Evolutionary conservation across 23 tunicate species (phyloP).

Genomic region (Ciona savignyi): DNA sequence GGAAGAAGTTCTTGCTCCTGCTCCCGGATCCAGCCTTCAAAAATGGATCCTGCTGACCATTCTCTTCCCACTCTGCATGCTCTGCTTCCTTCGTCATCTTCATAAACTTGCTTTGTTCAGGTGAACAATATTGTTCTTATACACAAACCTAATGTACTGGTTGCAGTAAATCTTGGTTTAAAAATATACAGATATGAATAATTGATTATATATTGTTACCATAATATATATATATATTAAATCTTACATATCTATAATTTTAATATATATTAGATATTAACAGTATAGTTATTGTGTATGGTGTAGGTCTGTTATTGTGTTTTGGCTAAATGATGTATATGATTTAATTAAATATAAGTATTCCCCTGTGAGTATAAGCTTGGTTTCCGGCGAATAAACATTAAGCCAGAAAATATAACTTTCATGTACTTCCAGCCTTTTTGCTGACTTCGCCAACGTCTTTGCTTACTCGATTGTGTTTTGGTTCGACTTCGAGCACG

Average conservation of each 20-base stretch:
- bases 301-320: no score
- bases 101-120: slow-evolving; percentile 93
- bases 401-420: no score
- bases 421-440: slow-evolving; percentile 61
- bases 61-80: slow-evolving; percentile 63
- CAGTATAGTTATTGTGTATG: background rate
- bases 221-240: background rate
- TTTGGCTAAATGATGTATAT: no score
- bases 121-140: slow-evolving; percentile 31
- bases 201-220: background rate
- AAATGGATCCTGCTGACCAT: slow-evolving; percentile 34
- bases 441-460: slow-evolving; percentile 94
- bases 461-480: slow-evolving; percentile 95
- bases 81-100: slow-evolving; percentile 81
- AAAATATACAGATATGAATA: no score
- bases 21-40: slow-evolving; percentile 33
- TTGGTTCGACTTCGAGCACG: slow-evolving; percentile 98
- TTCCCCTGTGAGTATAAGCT: no score
- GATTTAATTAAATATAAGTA: no score
- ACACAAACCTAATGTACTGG: no score
- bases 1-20: slow-evolving; percentile 15
- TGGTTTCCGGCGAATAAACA: no score
- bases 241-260: background rate
- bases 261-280: background rate
- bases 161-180: background rate